phyloP scores from a whole-genome alignment of 2,888 invertebrate genomes.

The Pheosia tremula region DNA sequence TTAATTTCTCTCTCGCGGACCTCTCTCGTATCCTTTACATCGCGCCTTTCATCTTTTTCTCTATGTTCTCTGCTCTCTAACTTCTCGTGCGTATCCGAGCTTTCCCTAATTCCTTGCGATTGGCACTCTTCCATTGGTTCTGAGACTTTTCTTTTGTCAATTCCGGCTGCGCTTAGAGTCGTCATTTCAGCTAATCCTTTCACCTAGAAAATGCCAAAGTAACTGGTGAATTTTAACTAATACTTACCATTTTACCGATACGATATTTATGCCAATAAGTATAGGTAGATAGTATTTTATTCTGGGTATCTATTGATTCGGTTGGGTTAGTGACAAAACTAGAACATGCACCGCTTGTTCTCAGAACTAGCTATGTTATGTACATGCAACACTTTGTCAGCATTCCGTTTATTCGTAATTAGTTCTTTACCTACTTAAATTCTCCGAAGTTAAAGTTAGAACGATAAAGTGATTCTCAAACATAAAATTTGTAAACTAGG shows the following conservation, averaged over 20 bases:
- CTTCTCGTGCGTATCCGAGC: slow-evolving; percentile 65
- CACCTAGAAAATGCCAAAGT: slow-evolving; percentile 75
- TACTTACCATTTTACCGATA: background rate
- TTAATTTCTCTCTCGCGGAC: slow-evolving; percentile 66
- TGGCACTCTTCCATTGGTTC: slow-evolving; percentile 81
- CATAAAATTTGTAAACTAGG: background rate
- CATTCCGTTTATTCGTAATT: slow-evolving; percentile 6
- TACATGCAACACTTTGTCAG: slow-evolving; percentile 3
- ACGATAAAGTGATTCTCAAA: background rate
- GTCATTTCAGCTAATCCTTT: slow-evolving; percentile 97
- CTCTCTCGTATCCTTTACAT: slow-evolving; percentile 65
- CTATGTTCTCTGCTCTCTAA: slow-evolving; percentile 63
- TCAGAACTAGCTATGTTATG: slow-evolving; percentile 1
- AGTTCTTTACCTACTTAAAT: slow-evolving; percentile 1
- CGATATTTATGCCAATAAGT: background rate
- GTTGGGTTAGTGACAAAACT: slow-evolving; percentile 5
- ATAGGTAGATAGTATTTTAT: background rate
- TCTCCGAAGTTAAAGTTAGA: background rate
- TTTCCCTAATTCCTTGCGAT: slow-evolving; percentile 65
- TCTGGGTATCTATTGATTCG: slow-evolving; percentile 5
- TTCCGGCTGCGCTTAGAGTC: slow-evolving; percentile 88
- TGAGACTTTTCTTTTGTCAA: slow-evolving; percentile 76
- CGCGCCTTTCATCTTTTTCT: slow-evolving; percentile 71
- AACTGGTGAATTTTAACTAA: slow-evolving; percentile 4
- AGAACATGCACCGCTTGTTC: slow-evolving; percentile 1